These are phyloP conservation scores for Papilio polytes DNA, from an alignment of 1,140 invertebrate genomes.

Conservation along the genomic window DNA sequence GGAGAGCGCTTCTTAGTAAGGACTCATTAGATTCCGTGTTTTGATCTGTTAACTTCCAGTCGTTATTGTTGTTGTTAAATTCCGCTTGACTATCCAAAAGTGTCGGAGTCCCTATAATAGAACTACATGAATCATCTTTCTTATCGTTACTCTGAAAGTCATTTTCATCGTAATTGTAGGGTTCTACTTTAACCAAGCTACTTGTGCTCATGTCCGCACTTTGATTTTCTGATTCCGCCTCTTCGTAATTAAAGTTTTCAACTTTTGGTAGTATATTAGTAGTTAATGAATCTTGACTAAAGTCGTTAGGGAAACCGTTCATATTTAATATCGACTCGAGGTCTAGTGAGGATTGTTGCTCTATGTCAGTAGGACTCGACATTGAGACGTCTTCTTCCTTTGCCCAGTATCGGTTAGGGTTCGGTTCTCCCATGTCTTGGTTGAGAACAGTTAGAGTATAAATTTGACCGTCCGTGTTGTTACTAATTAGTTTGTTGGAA, in stretches of 20 bases:
- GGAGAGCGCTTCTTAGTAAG: slow-evolving; percentile 90
- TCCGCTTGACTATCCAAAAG: slow-evolving; percentile 83
- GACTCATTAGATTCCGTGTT: slow-evolving; percentile 89
- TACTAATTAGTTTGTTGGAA: slow-evolving; percentile 81
- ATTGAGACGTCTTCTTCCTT: slow-evolving; percentile 85
- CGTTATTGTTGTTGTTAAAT: slow-evolving; percentile 91
- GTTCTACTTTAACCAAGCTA: slow-evolving; percentile 85
- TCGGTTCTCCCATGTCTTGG: slow-evolving; percentile 85
- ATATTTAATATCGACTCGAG: slow-evolving; percentile 88
- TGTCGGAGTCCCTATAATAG: slow-evolving; percentile 79
- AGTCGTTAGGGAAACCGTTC: slow-evolving; percentile 84
- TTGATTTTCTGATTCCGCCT: slow-evolving; percentile 85
- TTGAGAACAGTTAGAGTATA: slow-evolving; percentile 88
- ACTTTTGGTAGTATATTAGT: slow-evolving; percentile 83
- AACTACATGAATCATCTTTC: slow-evolving; percentile 84
- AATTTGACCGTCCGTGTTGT: slow-evolving; percentile 86
- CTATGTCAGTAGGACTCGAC: slow-evolving; percentile 84
- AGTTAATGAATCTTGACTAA: slow-evolving; percentile 71
- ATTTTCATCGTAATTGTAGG: slow-evolving; percentile 88
- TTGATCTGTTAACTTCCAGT: slow-evolving; percentile 90
- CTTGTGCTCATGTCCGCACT: slow-evolving; percentile 87
- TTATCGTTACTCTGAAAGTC: slow-evolving; percentile 87
- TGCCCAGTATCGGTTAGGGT: slow-evolving; percentile 77
- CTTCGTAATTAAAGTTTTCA: slow-evolving; percentile 86
- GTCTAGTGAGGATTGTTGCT: slow-evolving; percentile 85